Evolutionary conservation across 2,888 invertebrate genomes (phyloP).

Genomic region (Orchesellides sinensis): DNA sequence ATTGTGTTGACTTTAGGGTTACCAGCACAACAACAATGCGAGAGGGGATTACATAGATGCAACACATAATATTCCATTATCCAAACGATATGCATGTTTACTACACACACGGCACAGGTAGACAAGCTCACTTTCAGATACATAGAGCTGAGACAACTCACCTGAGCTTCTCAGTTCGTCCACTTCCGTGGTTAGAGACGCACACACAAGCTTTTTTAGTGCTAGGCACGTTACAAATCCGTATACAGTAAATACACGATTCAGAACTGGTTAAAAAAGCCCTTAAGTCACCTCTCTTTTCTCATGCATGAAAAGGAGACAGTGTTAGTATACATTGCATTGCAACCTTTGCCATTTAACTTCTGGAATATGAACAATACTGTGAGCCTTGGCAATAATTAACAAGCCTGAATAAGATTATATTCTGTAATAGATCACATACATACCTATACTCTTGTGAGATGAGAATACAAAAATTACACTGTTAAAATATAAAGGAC

Average conservation of each 20-base stretch:
- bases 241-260: neutral
- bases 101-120: slow-evolving; percentile 15
- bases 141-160: slow-evolving; percentile 63
- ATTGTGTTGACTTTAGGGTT: slow-evolving; percentile 22
- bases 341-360: slow-evolving; percentile 1
- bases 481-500: neutral
- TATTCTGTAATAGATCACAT: no score
- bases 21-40: slow-evolving; percentile 1
- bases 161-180: slow-evolving; percentile 71
- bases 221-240: neutral
- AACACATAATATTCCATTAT: neutral
- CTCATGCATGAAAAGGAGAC: slow-evolving; percentile 50
- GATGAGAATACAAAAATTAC: neutral
- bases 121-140: slow-evolving; percentile 34
- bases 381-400: slow-evolving; percentile 61
- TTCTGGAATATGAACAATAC: slow-evolving; percentile 34
- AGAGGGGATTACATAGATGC: neutral
- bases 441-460: no score
- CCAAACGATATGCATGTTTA: neutral
- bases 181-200: slow-evolving; percentile 70
- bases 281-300: slow-evolving; percentile 19
- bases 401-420: slow-evolving; percentile 22
- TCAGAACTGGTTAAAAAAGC: slow-evolving; percentile 3
- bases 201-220: slow-evolving; percentile 13
- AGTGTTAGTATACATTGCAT: neutral